Evolutionary conservation across 2,888 invertebrate genomes (phyloP).

Genomic region (Drosophila borealis): DNA sequence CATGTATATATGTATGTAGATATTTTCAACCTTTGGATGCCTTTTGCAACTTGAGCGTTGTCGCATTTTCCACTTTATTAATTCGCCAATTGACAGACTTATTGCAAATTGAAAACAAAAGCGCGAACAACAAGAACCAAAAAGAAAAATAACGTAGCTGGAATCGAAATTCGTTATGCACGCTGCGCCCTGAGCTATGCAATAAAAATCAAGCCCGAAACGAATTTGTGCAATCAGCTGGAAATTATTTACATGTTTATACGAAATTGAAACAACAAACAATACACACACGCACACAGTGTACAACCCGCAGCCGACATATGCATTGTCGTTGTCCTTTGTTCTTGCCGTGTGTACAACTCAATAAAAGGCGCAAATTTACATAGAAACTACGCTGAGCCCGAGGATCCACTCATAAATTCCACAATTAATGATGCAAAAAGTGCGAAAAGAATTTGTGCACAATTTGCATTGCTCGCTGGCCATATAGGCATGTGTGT

Average conservation of each 20-base stretch:
- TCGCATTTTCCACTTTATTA: slow-evolving; percentile 83
- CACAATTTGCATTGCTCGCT: slow-evolving; percentile 65
- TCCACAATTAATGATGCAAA: slow-evolving; percentile 84
- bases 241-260: slow-evolving; percentile 81
- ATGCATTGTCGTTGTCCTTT: slow-evolving; percentile 46
- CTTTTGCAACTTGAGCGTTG: slow-evolving; percentile 62
- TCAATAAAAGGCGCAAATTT: slow-evolving; percentile 76
- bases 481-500: slow-evolving; percentile 17
- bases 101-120: slow-evolving; percentile 81
- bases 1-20: not conserved
- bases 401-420: slow-evolving; percentile 80
- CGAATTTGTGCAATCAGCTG: slow-evolving; percentile 81
- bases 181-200: slow-evolving; percentile 65
- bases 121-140: slow-evolving; percentile 61
- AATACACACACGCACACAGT: slow-evolving; percentile 34
- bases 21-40: slow-evolving; percentile 35
- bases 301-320: slow-evolving; percentile 44
- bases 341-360: slow-evolving; percentile 50
- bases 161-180: slow-evolving; percentile 72
- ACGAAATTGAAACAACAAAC: slow-evolving; percentile 79
- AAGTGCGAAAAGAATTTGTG: slow-evolving; percentile 80
- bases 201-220: slow-evolving; percentile 79
- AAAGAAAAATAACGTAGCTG: slow-evolving; percentile 28
- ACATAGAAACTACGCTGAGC: slow-evolving; percentile 65
- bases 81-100: slow-evolving; percentile 82